Conservation (phyloP, 1,140 invertebrate species). For the Cheumatopsyche charites region DNA sequence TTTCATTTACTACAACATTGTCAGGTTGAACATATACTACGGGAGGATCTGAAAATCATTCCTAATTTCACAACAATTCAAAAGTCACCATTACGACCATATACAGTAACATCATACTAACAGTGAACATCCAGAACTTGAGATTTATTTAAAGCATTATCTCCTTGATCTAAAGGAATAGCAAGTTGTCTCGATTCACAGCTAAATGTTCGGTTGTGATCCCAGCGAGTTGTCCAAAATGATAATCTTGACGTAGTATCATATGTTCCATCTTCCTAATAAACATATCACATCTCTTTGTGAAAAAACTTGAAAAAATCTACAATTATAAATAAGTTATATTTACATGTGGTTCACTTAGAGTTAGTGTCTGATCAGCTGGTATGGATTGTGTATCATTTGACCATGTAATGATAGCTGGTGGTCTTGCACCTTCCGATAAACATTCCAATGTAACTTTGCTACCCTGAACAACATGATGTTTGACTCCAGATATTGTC, state of each 20-base stretch:
- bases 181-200: constrained; percentile 76
- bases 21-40: constrained; percentile 73
- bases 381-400: constrained; percentile 70
- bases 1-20: constrained; percentile 80
- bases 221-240: constrained; percentile 79
- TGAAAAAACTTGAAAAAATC: constrained; percentile 4
- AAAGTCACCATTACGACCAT: background rate
- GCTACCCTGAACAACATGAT: constrained; percentile 77
- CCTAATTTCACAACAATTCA: background rate
- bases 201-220: constrained; percentile 77
- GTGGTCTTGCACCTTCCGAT: constrained; percentile 76
- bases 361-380: constrained; percentile 56
- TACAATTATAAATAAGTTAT: background rate
- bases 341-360: constrained; percentile 41
- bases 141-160: constrained; percentile 56
- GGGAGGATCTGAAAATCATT: constrained; percentile 74
- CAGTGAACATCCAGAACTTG: constrained; percentile 80
- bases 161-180: constrained; percentile 22
- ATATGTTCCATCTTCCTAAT: constrained; percentile 72
- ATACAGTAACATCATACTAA: constrained; percentile 65
- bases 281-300: constrained; percentile 23
- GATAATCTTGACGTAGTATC: constrained; percentile 76
- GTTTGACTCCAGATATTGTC: constrained; percentile 72
- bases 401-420: constrained; percentile 83
- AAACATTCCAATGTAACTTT: constrained; percentile 78